Percentiles rank a stretch among this genome's conserved stretches.
Evolutionary conservation across 2,797 vertebrate species (phyloP).

Genomic region (Galagoides demidoff): DNA sequence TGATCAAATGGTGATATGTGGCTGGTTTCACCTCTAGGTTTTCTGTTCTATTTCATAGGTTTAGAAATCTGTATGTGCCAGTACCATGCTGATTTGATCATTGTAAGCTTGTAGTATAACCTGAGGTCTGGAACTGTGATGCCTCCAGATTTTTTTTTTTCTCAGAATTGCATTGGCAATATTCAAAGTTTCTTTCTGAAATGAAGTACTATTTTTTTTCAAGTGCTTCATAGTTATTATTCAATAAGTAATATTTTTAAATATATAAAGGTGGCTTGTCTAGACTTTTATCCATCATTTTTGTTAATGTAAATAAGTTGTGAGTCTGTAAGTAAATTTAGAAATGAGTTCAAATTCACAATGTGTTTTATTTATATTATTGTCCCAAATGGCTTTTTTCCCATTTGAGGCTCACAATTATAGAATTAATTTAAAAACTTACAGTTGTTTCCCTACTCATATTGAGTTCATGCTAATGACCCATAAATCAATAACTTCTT

Average conservation of each 20-base stretch:
- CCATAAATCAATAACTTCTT: not conserved
- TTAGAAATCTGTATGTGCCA: too few relatives aligned
- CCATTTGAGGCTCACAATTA: not conserved
- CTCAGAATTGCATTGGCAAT: too few relatives aligned
- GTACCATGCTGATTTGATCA: too few relatives aligned
- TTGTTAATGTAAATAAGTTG: not conserved
- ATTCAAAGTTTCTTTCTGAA: too few relatives aligned
- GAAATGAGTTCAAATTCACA: not conserved
- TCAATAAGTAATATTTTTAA: slow-evolving; percentile 47
- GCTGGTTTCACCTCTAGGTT: too few relatives aligned
- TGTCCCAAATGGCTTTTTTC: not conserved
- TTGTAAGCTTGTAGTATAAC: too few relatives aligned
- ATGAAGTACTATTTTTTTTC: too few relatives aligned
- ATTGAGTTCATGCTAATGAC: not conserved
- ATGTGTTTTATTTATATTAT: not conserved
- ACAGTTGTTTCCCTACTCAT: not conserved
- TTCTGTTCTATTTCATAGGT: too few relatives aligned
- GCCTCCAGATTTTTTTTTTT: too few relatives aligned
- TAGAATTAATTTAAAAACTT: not conserved
- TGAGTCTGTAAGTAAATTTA: not conserved
- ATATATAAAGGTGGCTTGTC: not conserved
- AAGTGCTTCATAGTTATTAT: not conserved
- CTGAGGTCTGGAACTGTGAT: too few relatives aligned
- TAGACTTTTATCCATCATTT: not conserved
- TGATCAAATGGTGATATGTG: too few relatives aligned